Evolutionary conservation across 2,888 invertebrate species (phyloP).

Genomic region (Dryadula phaetusa): DNA sequence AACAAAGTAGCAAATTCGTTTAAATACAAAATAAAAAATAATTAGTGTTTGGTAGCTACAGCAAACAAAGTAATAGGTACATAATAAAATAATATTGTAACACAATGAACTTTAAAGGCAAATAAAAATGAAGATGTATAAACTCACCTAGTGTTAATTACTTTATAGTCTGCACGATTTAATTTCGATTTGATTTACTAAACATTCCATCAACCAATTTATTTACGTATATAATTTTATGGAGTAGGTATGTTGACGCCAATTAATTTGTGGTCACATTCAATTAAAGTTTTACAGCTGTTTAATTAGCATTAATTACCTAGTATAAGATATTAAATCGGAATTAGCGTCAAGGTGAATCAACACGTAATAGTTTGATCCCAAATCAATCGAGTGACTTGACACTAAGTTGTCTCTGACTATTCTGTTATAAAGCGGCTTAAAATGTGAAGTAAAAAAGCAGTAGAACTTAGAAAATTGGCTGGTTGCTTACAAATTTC

Average conservation of each 20-base stretch:
- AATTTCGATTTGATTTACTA: constrained; percentile 33
- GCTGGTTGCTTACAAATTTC: constrained; percentile 69
- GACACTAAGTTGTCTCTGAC: no score
- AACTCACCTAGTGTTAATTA: constrained; percentile 37
- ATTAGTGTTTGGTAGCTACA: neutral
- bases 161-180: constrained; percentile 33
- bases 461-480: no score
- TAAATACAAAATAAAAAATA: neutral
- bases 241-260: constrained; percentile 37
- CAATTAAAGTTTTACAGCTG: constrained; percentile 66
- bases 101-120: constrained; percentile 22
- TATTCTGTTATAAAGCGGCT: no score
- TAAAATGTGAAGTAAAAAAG: no score
- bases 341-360: constrained; percentile 70
- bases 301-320: constrained; percentile 71
- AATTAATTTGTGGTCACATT: constrained; percentile 56
- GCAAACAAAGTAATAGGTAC: neutral
- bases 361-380: constrained; percentile 53
- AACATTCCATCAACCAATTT: constrained; percentile 31
- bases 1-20: neutral
- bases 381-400: no score
- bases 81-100: constrained; percentile 19
- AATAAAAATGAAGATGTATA: constrained; percentile 36
- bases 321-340: constrained; percentile 45
- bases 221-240: constrained; percentile 50